Conservation (phyloP, 2,797 vertebrate genomes). For the Pelochelys cantorii region DNA sequence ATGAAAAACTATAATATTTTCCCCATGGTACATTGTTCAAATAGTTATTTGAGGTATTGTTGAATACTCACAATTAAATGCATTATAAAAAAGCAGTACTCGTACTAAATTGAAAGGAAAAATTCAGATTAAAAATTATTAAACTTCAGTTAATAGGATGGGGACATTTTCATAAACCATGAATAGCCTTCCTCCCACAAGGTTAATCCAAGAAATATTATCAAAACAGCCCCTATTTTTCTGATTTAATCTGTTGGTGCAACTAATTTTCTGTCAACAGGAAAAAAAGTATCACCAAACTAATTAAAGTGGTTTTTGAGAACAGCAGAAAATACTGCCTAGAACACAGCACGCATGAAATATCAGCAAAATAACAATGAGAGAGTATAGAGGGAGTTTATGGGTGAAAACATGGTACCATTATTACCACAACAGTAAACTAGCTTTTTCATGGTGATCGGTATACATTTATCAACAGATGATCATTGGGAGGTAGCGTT, state of each 20-base stretch:
- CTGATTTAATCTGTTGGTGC: neutral
- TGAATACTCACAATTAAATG: neutral
- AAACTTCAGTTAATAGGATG: neutral
- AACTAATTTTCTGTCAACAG: neutral
- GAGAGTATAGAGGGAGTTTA: too few species aligned
- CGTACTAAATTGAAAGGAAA: neutral
- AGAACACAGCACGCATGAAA: neutral
- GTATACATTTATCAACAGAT: neutral
- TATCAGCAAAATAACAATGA: neutral
- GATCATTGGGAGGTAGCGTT: neutral
- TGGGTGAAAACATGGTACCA: too few species aligned
- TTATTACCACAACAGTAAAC: neutral
- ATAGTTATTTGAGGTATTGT: neutral
- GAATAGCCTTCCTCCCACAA: neutral
- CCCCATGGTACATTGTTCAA: neutral
- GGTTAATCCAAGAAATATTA: neutral
- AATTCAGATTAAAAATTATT: neutral
- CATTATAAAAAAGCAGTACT: neutral
- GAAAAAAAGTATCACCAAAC: neutral
- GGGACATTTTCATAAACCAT: neutral
- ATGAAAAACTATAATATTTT: neutral
- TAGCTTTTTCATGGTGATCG: neutral
- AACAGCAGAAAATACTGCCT: neutral
- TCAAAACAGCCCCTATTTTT: neutral
- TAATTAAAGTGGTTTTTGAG: neutral